phyloP scores from a whole-genome alignment of 1,140 invertebrate species.

The Drosophila parvula region DNA sequence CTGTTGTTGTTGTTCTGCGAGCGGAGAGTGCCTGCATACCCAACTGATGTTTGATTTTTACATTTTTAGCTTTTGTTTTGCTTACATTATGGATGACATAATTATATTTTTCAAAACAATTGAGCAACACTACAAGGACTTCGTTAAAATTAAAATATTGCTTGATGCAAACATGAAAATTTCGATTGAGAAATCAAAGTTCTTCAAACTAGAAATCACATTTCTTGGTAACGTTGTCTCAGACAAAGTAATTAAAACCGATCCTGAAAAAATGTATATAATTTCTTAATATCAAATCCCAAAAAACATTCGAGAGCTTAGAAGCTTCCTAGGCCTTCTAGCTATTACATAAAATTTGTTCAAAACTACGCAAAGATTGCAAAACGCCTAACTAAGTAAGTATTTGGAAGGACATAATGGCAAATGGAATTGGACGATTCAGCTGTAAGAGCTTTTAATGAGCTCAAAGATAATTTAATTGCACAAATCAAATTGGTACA shows the following conservation, averaged over 20 bases:
- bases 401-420: too few relatives aligned
- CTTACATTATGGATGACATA: background rate
- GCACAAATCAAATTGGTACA: constrained; percentile 8
- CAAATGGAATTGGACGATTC: too few relatives aligned
- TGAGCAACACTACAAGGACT: background rate
- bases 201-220: background rate
- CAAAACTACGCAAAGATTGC: too few relatives aligned
- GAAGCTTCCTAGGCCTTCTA: constrained; percentile 1
- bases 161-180: constrained; percentile 1
- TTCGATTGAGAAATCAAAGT: too few relatives aligned
- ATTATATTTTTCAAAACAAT: background rate
- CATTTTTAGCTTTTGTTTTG: too few relatives aligned
- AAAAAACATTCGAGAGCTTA: background rate
- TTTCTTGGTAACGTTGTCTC: constrained; percentile 2
- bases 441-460: too few relatives aligned
- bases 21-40: too few relatives aligned
- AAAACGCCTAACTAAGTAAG: too few relatives aligned
- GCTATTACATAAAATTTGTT: background rate
- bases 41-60: too few relatives aligned
- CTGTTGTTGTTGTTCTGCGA: too few relatives aligned
- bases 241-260: background rate
- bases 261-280: constrained; percentile 1
- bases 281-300: background rate
- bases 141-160: too few relatives aligned
- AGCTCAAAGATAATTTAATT: background rate